Conservation (phyloP, 2,113 vertebrate genomes). For the Erythrocercus mccallii region DNA sequence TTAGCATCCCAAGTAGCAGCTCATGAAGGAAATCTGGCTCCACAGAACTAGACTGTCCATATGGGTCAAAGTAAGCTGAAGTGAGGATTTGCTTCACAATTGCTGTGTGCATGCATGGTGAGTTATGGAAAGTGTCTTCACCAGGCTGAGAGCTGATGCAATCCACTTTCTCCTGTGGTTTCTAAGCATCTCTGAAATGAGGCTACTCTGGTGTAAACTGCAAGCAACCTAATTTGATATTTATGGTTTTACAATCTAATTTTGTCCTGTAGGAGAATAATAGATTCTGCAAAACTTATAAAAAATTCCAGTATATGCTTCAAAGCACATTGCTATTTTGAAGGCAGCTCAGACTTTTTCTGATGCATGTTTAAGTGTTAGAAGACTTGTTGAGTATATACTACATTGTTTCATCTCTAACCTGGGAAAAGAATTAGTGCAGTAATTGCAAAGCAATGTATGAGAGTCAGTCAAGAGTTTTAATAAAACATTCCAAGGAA, state of each 20-base stretch:
- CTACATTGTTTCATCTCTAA: neutral
- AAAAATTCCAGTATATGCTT: neutral
- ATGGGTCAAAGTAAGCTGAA: neutral
- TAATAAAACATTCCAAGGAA: conserved; percentile 6
- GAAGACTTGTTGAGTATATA: neutral
- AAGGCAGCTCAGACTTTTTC: neutral
- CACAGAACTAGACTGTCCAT: neutral
- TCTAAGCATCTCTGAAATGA: neutral
- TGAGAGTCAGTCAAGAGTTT: neutral
- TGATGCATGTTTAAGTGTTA: neutral
- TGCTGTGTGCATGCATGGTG: neutral
- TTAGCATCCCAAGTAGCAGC: neutral
- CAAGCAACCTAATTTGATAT: neutral
- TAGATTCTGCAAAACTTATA: neutral
- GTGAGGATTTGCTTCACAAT: neutral
- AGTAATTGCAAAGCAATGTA: neutral
- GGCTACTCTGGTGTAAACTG: neutral
- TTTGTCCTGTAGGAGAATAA: neutral
- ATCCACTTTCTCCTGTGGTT: neutral
- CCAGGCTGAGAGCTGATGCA: neutral
- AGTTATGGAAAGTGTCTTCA: neutral
- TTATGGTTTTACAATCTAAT: neutral
- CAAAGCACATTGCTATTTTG: neutral
- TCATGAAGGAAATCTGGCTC: neutral
- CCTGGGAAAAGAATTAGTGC: neutral